Conservation (phyloP, 2,888 invertebrate species). For the Diplazon laetatorius region DNA sequence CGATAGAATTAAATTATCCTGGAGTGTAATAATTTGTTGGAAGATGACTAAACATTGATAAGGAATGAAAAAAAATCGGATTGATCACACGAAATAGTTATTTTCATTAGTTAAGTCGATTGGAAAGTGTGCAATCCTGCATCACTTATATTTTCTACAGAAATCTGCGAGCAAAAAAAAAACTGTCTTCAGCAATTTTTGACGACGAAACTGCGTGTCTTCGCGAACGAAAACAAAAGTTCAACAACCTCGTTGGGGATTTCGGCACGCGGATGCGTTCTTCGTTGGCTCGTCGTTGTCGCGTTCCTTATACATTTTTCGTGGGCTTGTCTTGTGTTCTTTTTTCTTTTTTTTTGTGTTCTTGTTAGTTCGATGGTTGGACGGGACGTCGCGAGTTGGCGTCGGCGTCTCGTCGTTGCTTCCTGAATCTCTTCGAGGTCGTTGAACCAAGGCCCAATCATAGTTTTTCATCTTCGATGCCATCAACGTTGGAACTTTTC, state of each 20-base stretch:
- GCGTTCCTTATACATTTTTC: not conserved
- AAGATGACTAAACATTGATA: too few relatives aligned
- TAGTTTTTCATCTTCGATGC: too few relatives aligned
- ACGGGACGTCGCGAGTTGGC: constrained; percentile 24
- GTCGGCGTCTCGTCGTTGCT: constrained; percentile 41
- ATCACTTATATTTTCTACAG: too few relatives aligned
- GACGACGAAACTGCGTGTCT: not conserved
- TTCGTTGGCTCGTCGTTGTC: constrained; percentile 11
- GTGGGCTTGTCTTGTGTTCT: not conserved
- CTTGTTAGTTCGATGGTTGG: not conserved
- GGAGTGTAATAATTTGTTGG: too few relatives aligned
- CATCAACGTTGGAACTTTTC: too few relatives aligned
- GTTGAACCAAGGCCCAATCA: constrained; percentile 79
- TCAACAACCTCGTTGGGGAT: constrained; percentile 36
- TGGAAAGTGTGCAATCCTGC: too few relatives aligned
- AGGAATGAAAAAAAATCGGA: too few relatives aligned
- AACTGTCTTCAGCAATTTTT: not conserved
- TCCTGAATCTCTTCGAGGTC: constrained; percentile 70
- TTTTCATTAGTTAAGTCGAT: too few relatives aligned
- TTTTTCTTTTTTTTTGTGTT: not conserved
- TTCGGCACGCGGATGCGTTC: constrained; percentile 28
- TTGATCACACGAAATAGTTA: too few relatives aligned
- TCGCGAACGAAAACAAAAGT: constrained; percentile 40
- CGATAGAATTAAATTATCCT: too few relatives aligned
- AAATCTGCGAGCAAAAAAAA: too few relatives aligned